Evolutionary conservation across 2,113 vertebrate species (phyloP), one percentile per base, ranked within the genome.

Genomic region (Arothron firmamentum): DNA sequence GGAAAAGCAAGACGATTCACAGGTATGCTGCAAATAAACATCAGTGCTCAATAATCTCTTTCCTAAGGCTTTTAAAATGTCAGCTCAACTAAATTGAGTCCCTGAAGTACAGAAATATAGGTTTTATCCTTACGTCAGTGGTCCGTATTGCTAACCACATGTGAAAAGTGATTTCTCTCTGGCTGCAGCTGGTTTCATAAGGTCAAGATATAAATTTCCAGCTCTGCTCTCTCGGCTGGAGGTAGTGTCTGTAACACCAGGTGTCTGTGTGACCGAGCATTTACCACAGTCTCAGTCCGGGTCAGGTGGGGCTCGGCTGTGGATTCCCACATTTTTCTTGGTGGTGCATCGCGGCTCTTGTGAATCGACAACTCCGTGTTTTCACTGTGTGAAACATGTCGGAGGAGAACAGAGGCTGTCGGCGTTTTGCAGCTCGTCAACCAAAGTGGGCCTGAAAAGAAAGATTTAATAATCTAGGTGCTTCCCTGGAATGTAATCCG

Each of bases 191-290:
- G 76, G 76, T 67, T 78, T 47, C 19, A 34, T 57, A 55, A 70
- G 59, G 67, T 74, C 72, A 71, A 64, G 70, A 57, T 64, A 72
- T 80, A 62, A 79, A 81, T 79, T 73, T 56, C 68, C 52, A 11
- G 65, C 66, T 66, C 50, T 57, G 51, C 62, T 74, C 42, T 56
- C 67, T 75, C 78, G 71, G 68, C 59, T 14, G 45, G 52, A 18
- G 58, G 70, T 74, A 60, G 79, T 56, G 59, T 62, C 17, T 25
- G 56, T 59, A 67, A 59, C 53, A 42, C 14, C 60, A 72, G 73
- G 46, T 52, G 69, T 71, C 63, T 20, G 34, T 51, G 38, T 34
- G 49, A 61, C 38, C 55, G 67, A 60, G 55, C 28, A 16, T 52
- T 25, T 19, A 16, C 16, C 65, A 38, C 34, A 14, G 47, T 31